Base-by-base conservation (phyloP, 2,888 invertebrate species). In the Lumbricus terrestris region DNA sequence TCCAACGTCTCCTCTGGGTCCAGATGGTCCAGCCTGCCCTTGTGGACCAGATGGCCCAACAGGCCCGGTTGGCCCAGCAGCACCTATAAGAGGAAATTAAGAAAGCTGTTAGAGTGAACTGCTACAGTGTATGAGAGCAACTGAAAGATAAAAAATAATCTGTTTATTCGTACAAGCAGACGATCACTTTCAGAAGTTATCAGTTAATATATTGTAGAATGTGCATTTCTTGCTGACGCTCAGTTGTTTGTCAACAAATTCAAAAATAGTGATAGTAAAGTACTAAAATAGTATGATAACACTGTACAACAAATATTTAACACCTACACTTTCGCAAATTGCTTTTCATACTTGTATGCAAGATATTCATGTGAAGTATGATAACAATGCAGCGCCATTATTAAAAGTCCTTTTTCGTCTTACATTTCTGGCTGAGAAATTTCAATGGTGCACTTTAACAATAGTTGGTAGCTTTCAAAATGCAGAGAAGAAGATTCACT, bases 1-100 rank as follows among this genome's bases (percentile, higher is more conserved):
- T 83, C 91, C 91, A 38, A 34, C 42, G 38, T 40, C 83, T 54
- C 92, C 92, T 83, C 89, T 83, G 42, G 89, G 91, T 33, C 91
- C 91, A 29, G 90, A 40, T 34, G 83, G 34, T 42, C 91, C 91
- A 16, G 83, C 37, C 42, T 47, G 40, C 29, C 90, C 97, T 98
- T 95, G 98, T 37, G 85, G 88, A 85, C 92, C 92, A n/a, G 89
- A n/a, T 35, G 88, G 90, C 18, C 92, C 92, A 33, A 89, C 1
- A 47, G 85, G 82, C 42, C 92, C 92, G 35, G 90, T 11, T 47
- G 34, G 90, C 18, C 92, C 92, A 34, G 90, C 4, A 38, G 38
- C 69, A 33, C 92, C 92, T 82, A 90, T 23, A 91, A 0, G 42
- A 23, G 15, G 15, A 85, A 83, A 35, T 85, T 18, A 85, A 37